Conservation (phyloP, 2,888 invertebrate genomes). For the Dichetophora obliterata region DNA sequence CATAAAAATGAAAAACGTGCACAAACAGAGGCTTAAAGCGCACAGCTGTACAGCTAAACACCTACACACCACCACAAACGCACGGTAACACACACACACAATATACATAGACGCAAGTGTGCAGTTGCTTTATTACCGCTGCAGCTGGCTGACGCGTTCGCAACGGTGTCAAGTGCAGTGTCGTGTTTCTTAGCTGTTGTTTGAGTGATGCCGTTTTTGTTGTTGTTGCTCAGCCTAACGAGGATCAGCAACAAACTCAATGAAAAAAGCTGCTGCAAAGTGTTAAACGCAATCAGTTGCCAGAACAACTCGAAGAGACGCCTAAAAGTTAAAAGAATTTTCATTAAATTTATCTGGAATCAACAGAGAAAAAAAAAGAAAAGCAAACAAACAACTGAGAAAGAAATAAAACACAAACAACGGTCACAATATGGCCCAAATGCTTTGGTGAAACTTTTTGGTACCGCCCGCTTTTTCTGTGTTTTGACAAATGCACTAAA, state of each 20-base stretch:
- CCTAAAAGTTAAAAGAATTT: constrained; percentile 31
- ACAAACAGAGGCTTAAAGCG: no score
- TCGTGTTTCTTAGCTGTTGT: neutral
- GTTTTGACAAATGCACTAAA: neutral
- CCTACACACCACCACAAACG: constrained; percentile 24
- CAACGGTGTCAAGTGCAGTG: constrained; percentile 10
- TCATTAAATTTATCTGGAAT: constrained; percentile 22
- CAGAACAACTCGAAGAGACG: neutral
- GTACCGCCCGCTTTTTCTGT: neutral
- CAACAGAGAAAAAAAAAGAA: neutral
- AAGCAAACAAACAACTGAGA: neutral
- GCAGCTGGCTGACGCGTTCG: neutral
- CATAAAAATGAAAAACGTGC: constrained; percentile 37
- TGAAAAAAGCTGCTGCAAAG: neutral
- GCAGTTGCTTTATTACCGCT: neutral
- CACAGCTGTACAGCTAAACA: no score
- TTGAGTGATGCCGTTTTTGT: neutral
- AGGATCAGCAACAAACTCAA: constrained; percentile 16
- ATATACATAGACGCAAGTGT: neutral
- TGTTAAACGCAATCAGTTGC: neutral
- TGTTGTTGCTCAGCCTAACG: neutral
- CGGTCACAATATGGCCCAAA: neutral
- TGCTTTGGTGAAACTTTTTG: constrained; percentile 7
- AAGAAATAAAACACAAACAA: neutral
- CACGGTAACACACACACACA: constrained; percentile 24